phyloP scores from a whole-genome alignment of 2,797 vertebrate genomes.

The Pteropus rufus region DNA sequence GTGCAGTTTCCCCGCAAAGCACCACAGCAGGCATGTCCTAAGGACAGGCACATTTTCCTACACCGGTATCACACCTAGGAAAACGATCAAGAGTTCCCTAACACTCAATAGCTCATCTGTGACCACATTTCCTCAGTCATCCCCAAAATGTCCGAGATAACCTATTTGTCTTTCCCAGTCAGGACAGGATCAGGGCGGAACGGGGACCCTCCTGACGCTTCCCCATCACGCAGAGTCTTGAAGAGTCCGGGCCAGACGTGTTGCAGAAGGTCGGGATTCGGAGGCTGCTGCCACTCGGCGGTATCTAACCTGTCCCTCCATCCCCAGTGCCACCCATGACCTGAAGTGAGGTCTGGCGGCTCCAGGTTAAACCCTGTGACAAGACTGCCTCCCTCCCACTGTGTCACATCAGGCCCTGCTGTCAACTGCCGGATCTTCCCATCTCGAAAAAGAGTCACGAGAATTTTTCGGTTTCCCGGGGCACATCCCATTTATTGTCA shows the following conservation, averaged over 20 bases:
- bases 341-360: no score
- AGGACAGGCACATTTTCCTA: neutral
- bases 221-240: neutral
- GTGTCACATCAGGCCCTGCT: neutral
- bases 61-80: neutral
- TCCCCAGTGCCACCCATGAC: fast-evolving
- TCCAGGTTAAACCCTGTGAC: neutral
- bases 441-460: neutral
- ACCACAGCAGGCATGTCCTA: neutral
- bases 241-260: neutral
- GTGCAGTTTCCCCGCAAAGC: fast-evolving
- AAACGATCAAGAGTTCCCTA: neutral
- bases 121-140: neutral
- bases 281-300: neutral
- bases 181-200: no score
- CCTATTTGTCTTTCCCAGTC: neutral
- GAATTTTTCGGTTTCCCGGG: neutral
- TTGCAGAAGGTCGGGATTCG: neutral
- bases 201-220: neutral
- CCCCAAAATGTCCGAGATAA: neutral
- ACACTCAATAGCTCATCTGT: neutral
- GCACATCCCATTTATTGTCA: neutral
- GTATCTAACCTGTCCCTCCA: neutral
- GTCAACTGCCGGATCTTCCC: no score
- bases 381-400: neutral